Percentiles rank a stretch among this genome's conserved stretches.
Conservation (phyloP, 35 echinoderm and acorn worm genomes). For the Diadema setosum region DNA sequence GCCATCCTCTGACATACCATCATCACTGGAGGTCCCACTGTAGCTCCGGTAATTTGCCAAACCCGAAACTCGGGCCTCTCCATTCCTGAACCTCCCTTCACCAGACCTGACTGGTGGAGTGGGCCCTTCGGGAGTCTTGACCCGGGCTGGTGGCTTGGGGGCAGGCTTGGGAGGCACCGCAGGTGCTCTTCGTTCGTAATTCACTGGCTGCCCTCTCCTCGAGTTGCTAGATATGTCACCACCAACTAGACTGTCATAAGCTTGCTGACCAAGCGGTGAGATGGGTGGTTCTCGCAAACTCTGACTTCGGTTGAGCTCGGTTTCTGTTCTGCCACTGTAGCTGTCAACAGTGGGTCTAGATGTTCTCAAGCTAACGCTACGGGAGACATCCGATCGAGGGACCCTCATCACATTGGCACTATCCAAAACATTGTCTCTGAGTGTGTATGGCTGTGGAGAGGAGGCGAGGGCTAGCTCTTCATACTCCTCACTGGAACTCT, state of each 20-base stretch:
- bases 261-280: neutral
- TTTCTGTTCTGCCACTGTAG: neutral
- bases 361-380: neutral
- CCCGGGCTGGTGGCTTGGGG: neutral
- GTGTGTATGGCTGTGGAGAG: neutral
- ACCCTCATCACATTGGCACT: neutral
- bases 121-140: neutral
- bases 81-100: neutral
- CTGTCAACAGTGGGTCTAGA: neutral
- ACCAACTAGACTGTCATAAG: neutral
- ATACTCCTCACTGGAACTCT: neutral
- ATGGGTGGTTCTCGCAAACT: neutral
- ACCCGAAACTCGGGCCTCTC: neutral
- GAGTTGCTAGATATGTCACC: neutral
- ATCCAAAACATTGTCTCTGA: neutral
- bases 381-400: neutral
- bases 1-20: neutral
- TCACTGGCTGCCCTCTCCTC: neutral
- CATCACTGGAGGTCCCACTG: conserved; percentile 3
- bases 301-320: neutral
- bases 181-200: neutral
- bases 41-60: neutral
- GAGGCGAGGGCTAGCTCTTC: neutral
- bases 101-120: neutral
- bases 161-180: neutral